These are phyloP conservation scores for Platycnemis pennipes DNA, from an alignment of 2,888 invertebrate species.

Conservation along the genomic window DNA sequence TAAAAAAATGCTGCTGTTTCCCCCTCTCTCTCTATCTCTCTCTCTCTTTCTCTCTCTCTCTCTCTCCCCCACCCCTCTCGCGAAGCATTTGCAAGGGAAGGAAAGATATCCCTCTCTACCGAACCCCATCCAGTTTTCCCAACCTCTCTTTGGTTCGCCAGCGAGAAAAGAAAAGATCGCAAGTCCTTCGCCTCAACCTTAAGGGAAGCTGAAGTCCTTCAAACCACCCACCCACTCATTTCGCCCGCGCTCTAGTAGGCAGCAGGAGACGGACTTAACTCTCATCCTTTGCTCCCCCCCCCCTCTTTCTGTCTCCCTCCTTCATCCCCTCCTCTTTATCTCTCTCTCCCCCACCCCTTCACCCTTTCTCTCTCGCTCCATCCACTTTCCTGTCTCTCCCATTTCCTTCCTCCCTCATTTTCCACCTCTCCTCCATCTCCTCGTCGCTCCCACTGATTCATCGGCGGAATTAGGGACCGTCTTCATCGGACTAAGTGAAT, in stretches of 20 bases:
- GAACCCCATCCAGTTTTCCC: not conserved
- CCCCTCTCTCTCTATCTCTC: too few relatives aligned
- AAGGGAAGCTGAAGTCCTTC: slow-evolving; percentile 10
- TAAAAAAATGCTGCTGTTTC: slow-evolving; percentile 12
- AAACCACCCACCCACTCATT: slow-evolving; percentile 14
- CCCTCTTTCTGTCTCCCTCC: not conserved
- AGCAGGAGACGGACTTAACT: not conserved
- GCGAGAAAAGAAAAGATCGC: not conserved
- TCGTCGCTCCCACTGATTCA: not conserved
- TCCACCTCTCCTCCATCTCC: not conserved
- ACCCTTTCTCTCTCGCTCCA: not conserved
- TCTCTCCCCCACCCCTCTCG: too few relatives aligned
- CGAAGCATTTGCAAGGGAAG: not conserved
- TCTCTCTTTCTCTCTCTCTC: too few relatives aligned
- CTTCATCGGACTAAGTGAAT: not conserved
- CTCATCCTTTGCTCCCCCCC: not conserved
- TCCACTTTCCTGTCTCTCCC: not conserved
- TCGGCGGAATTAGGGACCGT: not conserved
- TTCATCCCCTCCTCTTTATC: not conserved
- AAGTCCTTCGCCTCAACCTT: slow-evolving; percentile 52
- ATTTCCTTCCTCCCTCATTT: not conserved
- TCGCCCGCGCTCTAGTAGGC: not conserved
- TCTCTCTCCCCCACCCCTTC: not conserved
- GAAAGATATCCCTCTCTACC: not conserved
- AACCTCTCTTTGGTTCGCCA: not conserved